Percentiles rank a stretch among this genome's conserved stretches.
phyloP scores from a whole-genome alignment of 1,140 invertebrate species.

The Heliconius congener region DNA sequence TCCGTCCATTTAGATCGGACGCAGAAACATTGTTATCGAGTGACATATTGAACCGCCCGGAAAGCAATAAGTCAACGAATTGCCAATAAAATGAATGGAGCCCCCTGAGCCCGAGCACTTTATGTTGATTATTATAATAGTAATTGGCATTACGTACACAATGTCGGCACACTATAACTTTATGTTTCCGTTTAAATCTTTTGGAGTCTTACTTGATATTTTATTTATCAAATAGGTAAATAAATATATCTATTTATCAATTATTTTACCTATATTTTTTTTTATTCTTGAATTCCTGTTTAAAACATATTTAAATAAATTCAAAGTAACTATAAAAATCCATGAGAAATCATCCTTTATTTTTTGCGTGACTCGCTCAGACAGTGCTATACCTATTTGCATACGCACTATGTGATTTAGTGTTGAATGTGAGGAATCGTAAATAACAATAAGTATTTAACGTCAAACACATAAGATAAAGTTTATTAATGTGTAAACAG shows the following conservation, averaged over 20 bases:
- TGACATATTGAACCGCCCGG: conserved; percentile 56
- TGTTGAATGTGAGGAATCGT: conserved; percentile 29
- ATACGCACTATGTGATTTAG: conserved; percentile 14
- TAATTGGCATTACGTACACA: conserved; percentile 36
- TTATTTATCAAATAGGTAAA: neutral
- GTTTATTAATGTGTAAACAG: conserved; percentile 70
- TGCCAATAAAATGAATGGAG: conserved; percentile 45
- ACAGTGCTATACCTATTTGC: neutral
- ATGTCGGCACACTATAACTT: conserved; percentile 26
- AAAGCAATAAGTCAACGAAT: conserved; percentile 68
- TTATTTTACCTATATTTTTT: neutral
- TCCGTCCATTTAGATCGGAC: conserved; percentile 32
- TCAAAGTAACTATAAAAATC: neutral
- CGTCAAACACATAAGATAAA: conserved; percentile 53
- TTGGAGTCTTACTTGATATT: neutral
- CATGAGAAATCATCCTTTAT: neutral
- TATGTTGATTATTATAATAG: conserved; percentile 30
- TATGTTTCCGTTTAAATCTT: neutral
- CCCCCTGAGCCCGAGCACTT: conserved; percentile 37
- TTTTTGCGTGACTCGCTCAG: neutral
- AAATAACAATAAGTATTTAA: conserved; percentile 58
- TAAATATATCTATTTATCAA: neutral
- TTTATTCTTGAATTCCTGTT: neutral
- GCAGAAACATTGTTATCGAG: conserved; percentile 63
- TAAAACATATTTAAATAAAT: neutral